Base-by-base conservation (phyloP, 2,113 vertebrate species). In the Pyxicephalus adspersus region DNA sequence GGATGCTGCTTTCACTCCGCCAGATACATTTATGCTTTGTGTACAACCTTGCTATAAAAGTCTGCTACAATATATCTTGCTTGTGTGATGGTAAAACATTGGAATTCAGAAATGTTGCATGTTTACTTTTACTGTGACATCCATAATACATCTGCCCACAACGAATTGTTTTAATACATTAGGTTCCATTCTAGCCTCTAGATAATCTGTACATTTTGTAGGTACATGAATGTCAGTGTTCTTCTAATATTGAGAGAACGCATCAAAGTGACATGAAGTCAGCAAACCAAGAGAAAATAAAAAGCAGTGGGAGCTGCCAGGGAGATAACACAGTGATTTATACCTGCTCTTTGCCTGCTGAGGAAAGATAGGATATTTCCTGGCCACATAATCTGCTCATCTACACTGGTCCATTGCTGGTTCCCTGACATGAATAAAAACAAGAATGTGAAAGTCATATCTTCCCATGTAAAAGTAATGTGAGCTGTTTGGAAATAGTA, bases 201-300 rank as follows among this genome's bases (percentile, higher is more conserved):
- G 29, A 23, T 73, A 34, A 74, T 58, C 54, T 23, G 4, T 58
- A 73, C 54, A 73, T 58, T 58, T 54, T 78, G 20, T 50, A 28
- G 57, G 51, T 52, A 34, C 75, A 77, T 77, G 19, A 64, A 64
- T 77, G 38, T 52, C 45, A 52, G 25, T 22, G 9, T 64, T 77
- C 64, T 78, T 29, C 54, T 52, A 78, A 67, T 58, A 57, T 51
- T 34, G 13, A 65, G 55, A 77, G 23, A 23, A n/a, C 64, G 20
- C 28, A 78, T 67, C 52, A 80, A 72, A 63, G 58, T 64, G 78
- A 72, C 58, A 64, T 2, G 9, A 72, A 72, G 57, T 58, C 25
- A 71, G 57, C 17, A 70, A 80, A 71, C 65, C 65, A 61, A 64
- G 34, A 54, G 67, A 80, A 71, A 80, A 70, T 72, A 52, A 80